These are phyloP conservation scores for Xestoiulus laeticollis DNA, from an alignment of 2,888 invertebrate species.

Conservation along the genomic window DNA sequence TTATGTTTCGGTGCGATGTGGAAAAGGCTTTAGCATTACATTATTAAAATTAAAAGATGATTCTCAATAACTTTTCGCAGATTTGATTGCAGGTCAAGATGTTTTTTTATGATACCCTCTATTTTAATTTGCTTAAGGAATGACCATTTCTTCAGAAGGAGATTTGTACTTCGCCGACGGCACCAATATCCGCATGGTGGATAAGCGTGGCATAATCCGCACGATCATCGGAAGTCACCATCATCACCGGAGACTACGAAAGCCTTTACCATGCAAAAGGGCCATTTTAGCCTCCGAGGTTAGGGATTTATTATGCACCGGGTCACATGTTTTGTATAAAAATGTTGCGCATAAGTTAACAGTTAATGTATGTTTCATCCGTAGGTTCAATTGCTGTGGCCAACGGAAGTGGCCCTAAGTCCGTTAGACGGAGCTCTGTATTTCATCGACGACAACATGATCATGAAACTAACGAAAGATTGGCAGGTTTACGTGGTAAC, in stretches of 20 bases:
- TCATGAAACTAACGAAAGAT: slow-evolving; percentile 59
- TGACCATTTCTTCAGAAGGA: slow-evolving; percentile 91
- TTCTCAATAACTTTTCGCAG: too few relatives aligned
- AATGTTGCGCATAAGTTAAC: too few relatives aligned
- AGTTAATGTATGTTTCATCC: too few relatives aligned
- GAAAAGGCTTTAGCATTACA: too few relatives aligned
- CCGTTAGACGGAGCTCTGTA: slow-evolving; percentile 94
- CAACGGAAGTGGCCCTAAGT: slow-evolving; percentile 92
- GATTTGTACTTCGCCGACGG: slow-evolving; percentile 95
- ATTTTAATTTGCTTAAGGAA: too few relatives aligned
- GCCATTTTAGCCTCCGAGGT: slow-evolving; percentile 85
- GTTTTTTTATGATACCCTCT: too few relatives aligned
- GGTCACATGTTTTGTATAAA: too few relatives aligned
- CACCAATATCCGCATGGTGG: slow-evolving; percentile 92
- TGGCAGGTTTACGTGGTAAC: slow-evolving; percentile 76
- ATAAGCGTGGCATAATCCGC: slow-evolving; percentile 88
- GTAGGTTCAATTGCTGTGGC: slow-evolving; percentile 90
- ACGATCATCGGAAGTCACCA: slow-evolving; percentile 77
- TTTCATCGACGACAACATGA: slow-evolving; percentile 88
- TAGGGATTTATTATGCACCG: too few relatives aligned
- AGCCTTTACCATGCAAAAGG: slow-evolving; percentile 89
- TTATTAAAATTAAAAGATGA: too few relatives aligned
- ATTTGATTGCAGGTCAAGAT: too few relatives aligned
- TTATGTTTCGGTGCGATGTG: too few relatives aligned
- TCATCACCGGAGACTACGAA: slow-evolving; percentile 93